Evolutionary conservation across 2,888 invertebrate genomes (phyloP), one percentile per base, ranked within the genome.

Genomic region (Ceriagrion tenellum): DNA sequence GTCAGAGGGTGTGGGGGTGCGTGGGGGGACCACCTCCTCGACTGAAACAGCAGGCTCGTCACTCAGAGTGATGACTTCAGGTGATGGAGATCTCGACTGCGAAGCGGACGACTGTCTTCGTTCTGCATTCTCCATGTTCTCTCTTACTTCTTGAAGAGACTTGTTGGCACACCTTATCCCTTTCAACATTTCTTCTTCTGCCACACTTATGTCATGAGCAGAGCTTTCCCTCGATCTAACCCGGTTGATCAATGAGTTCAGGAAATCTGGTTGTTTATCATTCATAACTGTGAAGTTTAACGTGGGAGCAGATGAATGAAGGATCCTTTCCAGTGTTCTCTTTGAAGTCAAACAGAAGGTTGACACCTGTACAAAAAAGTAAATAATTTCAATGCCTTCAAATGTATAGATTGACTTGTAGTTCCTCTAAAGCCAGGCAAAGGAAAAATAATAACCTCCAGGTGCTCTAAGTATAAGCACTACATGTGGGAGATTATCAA

Each of bases 271-370:
- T 81, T 81, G 81, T 35, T 81, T 81, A 35, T 81, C 81, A 81
- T 35, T 81, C n/a, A 47, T 35, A 16, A 74, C 18, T n/a, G 93
- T 69, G n/a, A 93, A 93, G 47, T 69, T 93, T 13, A 93, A 47
- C 26, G 74, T 69, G 0, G 93, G 63, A 47, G 93, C 93, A 69
- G 20, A 18, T 18, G 93, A 69, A 93, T 93, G 93, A 13, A 93
- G 40, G 2, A 93, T 23, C 47, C 93, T 93, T 69, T 93, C 93
- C 23, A 93, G 69, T 10, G 20, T 69, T n/a, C 93, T 63, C 69
- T 63, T 74, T 47, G 93, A 63, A 16, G 63, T 63, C 26, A 47
- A 12, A 47, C 93, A 93, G 74, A 93, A 93, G 26, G 93, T 69
- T 47, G 69, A 63, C 13, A 93, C 93, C 93, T 93, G 69, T 69